Conservation (phyloP, 2,888 invertebrate genomes). For the Folsomia manolachei region DNA sequence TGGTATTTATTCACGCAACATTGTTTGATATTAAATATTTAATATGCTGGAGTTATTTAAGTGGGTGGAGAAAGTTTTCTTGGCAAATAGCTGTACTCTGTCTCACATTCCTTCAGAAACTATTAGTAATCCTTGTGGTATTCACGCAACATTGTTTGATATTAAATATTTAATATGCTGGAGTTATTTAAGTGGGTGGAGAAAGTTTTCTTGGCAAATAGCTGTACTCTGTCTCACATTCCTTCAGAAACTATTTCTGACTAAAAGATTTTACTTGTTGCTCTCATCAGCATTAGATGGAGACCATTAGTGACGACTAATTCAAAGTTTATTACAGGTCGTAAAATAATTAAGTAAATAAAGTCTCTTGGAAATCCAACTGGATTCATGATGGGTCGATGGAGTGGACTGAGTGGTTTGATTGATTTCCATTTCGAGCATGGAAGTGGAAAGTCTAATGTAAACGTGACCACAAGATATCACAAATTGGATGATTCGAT, state of each 20-base stretch:
- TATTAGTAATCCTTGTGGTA: no score
- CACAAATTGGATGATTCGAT: conserved; percentile 49
- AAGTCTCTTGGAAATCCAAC: not conserved
- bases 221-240: not conserved
- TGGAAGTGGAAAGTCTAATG: conserved; percentile 28
- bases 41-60: not conserved
- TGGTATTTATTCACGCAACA: no score
- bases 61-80: not conserved
- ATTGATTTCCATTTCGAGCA: conserved; percentile 46
- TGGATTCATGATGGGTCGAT: conserved; percentile 40
- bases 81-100: not conserved
- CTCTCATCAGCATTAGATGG: not conserved
- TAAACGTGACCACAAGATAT: conserved; percentile 44
- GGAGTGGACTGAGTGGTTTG: conserved; percentile 44
- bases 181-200: not conserved
- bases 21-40: no score
- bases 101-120: not conserved
- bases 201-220: not conserved
- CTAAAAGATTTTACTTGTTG: conserved; percentile 15
- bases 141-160: no score
- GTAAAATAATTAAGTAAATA: not conserved
- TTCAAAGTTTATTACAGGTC: not conserved
- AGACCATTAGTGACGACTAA: not conserved
- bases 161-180: no score
- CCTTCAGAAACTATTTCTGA: not conserved